phyloP scores from a whole-genome alignment of 2,113 vertebrate species.

The Nothobranchius furzeri region DNA sequence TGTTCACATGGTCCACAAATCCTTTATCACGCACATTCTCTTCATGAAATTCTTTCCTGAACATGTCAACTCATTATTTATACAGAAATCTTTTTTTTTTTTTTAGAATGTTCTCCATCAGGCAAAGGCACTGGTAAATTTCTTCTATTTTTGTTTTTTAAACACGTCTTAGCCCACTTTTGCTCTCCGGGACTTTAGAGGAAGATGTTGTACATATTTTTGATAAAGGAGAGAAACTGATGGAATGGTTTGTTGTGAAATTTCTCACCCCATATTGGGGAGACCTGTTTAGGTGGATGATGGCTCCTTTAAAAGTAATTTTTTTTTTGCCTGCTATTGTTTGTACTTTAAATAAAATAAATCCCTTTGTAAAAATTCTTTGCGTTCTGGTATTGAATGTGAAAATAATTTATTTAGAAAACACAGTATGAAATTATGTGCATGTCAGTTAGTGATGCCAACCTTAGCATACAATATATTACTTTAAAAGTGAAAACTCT shows the following conservation, averaged over 20 bases:
- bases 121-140: constrained; percentile 70
- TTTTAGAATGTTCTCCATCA: constrained; percentile 32
- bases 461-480: constrained; percentile 32
- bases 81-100: background rate
- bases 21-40: constrained; percentile 7
- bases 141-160: constrained; percentile 6
- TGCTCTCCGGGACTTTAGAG: constrained; percentile 63
- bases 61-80: constrained; percentile 56
- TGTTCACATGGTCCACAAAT: constrained; percentile 29
- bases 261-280: constrained; percentile 85
- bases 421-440: constrained; percentile 63
- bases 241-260: constrained; percentile 69
- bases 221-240: constrained; percentile 67
- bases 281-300: constrained; percentile 47
- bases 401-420: constrained; percentile 83
- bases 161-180: constrained; percentile 43
- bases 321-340: constrained; percentile 75
- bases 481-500: constrained; percentile 32
- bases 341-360: constrained; percentile 81
- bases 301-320: constrained; percentile 61
- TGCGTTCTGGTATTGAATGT: constrained; percentile 50
- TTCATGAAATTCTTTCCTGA: constrained; percentile 13
- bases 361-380: constrained; percentile 60
- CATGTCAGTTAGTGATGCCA: constrained; percentile 31
- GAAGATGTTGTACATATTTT: constrained; percentile 80